Evolutionary conservation across 2,888 invertebrate species (phyloP).

Genomic region (Mythimna ferrago): DNA sequence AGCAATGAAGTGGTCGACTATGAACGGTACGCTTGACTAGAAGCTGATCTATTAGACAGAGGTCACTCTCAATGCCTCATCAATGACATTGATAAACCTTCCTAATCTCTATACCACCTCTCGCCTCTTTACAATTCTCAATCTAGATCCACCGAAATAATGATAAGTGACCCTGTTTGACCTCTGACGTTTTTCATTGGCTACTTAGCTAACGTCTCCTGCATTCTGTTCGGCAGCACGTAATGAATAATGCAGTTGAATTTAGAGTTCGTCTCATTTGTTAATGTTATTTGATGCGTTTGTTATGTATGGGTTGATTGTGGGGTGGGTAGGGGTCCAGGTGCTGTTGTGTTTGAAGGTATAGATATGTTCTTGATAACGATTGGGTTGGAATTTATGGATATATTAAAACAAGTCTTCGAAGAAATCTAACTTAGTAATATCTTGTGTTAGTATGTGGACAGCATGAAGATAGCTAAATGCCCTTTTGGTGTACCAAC

Average conservation of each 20-base stretch:
- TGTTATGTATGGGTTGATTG: conserved; percentile 6
- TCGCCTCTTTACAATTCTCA: conserved; percentile 23
- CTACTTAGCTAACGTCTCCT: conserved; percentile 33
- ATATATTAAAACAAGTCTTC: not conserved
- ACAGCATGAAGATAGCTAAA: not conserved
- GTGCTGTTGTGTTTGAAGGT: not conserved
- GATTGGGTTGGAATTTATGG: not conserved
- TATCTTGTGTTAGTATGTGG: not conserved
- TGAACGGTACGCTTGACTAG: not conserved
- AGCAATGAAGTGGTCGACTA: not conserved
- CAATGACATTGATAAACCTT: conserved; percentile 25
- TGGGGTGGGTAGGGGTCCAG: conserved; percentile 12
- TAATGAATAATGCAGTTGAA: conserved; percentile 66
- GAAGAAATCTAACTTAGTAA: not conserved
- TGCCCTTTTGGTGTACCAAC: not conserved
- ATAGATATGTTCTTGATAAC: conserved; percentile 1
- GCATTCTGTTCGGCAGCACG: conserved; percentile 38
- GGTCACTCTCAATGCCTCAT: conserved; percentile 4
- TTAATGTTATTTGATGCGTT: conserved; percentile 35
- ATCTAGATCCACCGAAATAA: conserved; percentile 53
- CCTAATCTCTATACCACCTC: not conserved
- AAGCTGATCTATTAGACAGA: not conserved
- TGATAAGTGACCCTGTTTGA: conserved; percentile 47
- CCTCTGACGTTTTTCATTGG: conserved; percentile 49
- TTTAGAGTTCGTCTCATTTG: conserved; percentile 57